phyloP scores from a whole-genome alignment of 2,888 invertebrate species.

The Pedicia rivosa region DNA sequence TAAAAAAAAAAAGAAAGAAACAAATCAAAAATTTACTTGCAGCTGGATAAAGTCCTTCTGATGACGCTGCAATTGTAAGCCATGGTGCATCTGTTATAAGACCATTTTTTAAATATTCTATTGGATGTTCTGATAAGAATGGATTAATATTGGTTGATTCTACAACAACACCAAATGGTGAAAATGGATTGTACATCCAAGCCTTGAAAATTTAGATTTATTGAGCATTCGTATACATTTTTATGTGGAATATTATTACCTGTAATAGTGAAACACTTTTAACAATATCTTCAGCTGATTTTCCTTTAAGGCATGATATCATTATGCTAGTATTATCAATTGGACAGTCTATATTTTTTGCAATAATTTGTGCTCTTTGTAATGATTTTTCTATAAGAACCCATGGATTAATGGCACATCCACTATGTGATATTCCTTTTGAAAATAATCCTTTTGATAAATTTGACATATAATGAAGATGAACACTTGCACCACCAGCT shows the following conservation, averaged over 20 bases:
- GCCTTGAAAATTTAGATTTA: too few relatives aligned
- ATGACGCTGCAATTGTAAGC: slow-evolving; percentile 46
- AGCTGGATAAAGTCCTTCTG: slow-evolving; percentile 60
- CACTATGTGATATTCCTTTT: slow-evolving; percentile 52
- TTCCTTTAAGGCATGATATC: slow-evolving; percentile 44
- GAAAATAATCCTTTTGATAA: slow-evolving; percentile 42
- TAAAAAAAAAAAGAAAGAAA: slow-evolving; percentile 14
- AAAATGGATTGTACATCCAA: slow-evolving; percentile 48
- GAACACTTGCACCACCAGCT: slow-evolving; percentile 59
- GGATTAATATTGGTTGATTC: slow-evolving; percentile 35
- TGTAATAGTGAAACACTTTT: slow-evolving; percentile 25
- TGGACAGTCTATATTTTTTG: slow-evolving; percentile 45
- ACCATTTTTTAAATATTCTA: slow-evolving; percentile 40
- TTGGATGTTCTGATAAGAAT: slow-evolving; percentile 50
- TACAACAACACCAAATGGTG: slow-evolving; percentile 55
- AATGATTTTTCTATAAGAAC: slow-evolving; percentile 38
- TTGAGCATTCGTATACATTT: too few relatives aligned
- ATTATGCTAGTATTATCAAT: slow-evolving; percentile 34
- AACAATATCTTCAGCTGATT: slow-evolving; percentile 43
- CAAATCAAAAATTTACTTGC: slow-evolving; percentile 20
- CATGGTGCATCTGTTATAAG: slow-evolving; percentile 50
- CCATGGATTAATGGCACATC: slow-evolving; percentile 47
- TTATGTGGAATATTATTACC: too few relatives aligned
- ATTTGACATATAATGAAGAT: slow-evolving; percentile 52
- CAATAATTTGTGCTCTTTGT: slow-evolving; percentile 44